Conservation (phyloP, 2,888 invertebrate genomes). For the Caenorhabditis sulstoni region DNA sequence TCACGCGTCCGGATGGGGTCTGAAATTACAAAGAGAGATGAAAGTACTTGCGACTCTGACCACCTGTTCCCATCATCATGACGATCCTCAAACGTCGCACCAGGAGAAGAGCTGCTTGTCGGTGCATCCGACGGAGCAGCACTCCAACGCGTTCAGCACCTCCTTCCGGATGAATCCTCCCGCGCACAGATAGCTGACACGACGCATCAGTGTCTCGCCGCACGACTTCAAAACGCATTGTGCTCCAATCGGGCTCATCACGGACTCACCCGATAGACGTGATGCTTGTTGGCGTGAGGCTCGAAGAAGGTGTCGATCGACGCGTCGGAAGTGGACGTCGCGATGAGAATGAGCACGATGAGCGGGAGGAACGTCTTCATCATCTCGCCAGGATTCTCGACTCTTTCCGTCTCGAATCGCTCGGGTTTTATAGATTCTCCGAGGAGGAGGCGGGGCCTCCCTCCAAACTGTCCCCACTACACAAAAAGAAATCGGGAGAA, state of each 20-base stretch:
- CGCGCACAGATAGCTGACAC: constrained; percentile 20
- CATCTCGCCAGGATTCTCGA: not conserved
- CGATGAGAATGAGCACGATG: not conserved
- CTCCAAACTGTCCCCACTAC: too few relatives aligned
- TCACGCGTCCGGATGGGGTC: too few relatives aligned
- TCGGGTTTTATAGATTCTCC: not conserved
- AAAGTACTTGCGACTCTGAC: too few relatives aligned
- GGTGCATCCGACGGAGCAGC: constrained; percentile 26
- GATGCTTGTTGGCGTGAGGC: constrained; percentile 33
- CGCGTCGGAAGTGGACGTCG: not conserved
- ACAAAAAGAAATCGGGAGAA: too few relatives aligned
- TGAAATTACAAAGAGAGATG: too few relatives aligned
- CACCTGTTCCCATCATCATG: too few relatives aligned
- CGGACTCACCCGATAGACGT: constrained; percentile 31
- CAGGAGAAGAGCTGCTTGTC: constrained; percentile 36
- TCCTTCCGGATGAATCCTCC: constrained; percentile 26
- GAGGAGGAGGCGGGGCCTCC: too few relatives aligned
- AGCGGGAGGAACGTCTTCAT: constrained; percentile 2
- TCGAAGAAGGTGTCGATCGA: constrained; percentile 12
- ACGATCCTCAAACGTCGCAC: constrained; percentile 21
- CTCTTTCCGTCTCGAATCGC: not conserved
- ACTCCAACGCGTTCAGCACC: constrained; percentile 19
- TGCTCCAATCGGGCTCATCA: too few relatives aligned
- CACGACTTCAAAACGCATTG: constrained; percentile 20
- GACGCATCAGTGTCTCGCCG: constrained; percentile 24